phyloP scores from a whole-genome alignment of 1,140 invertebrate species.

The Neodiprion fabricii region DNA sequence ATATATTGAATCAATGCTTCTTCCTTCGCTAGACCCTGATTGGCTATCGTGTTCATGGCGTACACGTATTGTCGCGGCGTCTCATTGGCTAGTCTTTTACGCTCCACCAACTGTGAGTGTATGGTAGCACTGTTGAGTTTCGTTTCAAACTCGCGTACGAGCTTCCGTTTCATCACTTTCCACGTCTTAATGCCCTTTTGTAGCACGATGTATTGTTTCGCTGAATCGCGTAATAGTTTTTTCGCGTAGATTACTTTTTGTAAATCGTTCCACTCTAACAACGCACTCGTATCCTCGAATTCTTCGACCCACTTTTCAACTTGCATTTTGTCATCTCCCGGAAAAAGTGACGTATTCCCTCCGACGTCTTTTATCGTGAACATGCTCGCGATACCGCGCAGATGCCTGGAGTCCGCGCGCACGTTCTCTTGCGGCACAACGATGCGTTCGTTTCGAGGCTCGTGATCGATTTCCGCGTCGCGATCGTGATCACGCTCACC shows the following conservation, averaged over 20 bases:
- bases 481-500: neutral
- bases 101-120: neutral
- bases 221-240: slow-evolving; percentile 10
- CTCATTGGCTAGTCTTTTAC: slow-evolving; percentile 12
- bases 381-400: slow-evolving; percentile 1
- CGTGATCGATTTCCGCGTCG: neutral
- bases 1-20: slow-evolving; percentile 32
- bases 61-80: slow-evolving; percentile 30
- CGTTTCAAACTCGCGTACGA: neutral
- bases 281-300: slow-evolving; percentile 23
- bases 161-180: slow-evolving; percentile 19
- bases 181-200: slow-evolving; percentile 24
- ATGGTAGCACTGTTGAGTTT: neutral
- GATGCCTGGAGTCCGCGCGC: neutral
- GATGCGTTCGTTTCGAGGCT: neutral
- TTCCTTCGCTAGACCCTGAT: slow-evolving; percentile 23
- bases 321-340: slow-evolving; percentile 16
- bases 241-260: slow-evolving; percentile 8
- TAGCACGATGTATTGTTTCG: slow-evolving; percentile 13
- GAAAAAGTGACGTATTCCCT: slow-evolving; percentile 17
- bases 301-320: slow-evolving; percentile 28
- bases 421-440: no score
- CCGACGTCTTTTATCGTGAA: slow-evolving; percentile 23
- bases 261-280: slow-evolving; percentile 2
- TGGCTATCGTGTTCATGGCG: slow-evolving; percentile 32